Conservation (phyloP, 2,113 vertebrate genomes). For the zebrafish (Danio rerio) region DNA sequence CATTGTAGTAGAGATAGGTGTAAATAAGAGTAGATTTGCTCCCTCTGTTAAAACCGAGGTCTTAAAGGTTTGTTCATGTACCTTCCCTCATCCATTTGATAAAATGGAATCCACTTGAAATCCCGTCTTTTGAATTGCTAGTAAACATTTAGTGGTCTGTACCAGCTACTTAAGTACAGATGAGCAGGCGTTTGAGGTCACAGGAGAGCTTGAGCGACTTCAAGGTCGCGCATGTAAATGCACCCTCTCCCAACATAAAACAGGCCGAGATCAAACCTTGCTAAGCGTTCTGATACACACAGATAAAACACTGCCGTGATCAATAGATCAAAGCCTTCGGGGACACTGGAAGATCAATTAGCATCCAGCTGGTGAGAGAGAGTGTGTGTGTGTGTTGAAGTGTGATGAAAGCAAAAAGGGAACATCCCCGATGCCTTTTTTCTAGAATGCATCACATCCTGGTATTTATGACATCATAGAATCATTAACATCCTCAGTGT, state of each 20-base stretch:
- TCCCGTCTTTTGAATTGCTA: background rate
- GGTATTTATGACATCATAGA: conserved; percentile 41
- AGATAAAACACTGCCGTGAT: conserved; percentile 44
- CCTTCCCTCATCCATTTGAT: too few species aligned
- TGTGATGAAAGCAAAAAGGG: conserved; percentile 19
- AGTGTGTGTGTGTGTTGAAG: background rate
- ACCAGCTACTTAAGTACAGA: background rate
- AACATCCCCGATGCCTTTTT: background rate
- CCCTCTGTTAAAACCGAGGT: too few species aligned
- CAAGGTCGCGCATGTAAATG: conserved; percentile 14
- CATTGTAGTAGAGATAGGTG: too few species aligned
- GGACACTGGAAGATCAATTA: conserved; percentile 42
- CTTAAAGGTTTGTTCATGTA: too few species aligned
- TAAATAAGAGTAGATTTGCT: too few species aligned
- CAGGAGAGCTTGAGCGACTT: background rate
- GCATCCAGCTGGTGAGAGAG: conserved; percentile 40
- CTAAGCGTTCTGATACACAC: conserved; percentile 47
- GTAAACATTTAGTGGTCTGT: background rate
- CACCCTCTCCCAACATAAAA: conserved; percentile 41
- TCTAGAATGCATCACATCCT: conserved; percentile 33
- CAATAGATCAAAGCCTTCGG: conserved; percentile 54
- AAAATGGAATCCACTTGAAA: background rate
- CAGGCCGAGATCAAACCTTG: conserved; percentile 44
- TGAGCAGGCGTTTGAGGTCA: background rate
- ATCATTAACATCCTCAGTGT: conserved; percentile 20